Evolutionary conservation across 2,797 vertebrate genomes (phyloP).

Genomic region (Coregonus ussuriensis): DNA sequence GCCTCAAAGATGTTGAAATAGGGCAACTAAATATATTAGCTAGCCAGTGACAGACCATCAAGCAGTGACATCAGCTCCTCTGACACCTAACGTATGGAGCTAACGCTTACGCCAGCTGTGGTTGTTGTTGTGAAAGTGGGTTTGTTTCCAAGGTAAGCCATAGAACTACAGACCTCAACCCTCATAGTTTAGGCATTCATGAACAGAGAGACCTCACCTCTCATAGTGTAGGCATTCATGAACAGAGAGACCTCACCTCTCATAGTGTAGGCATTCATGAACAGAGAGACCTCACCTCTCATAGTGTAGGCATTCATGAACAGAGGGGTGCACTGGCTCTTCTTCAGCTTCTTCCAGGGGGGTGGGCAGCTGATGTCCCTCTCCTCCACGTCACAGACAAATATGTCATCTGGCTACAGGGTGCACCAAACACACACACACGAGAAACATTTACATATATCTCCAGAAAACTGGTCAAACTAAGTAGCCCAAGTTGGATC

Average conservation of each 20-base stretch:
- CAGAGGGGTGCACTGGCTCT: slow-evolving; percentile 95
- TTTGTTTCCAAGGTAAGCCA: no score
- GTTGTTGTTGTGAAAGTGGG: neutral
- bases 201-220: no score
- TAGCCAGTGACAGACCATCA: no score
- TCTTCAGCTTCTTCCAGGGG: slow-evolving; percentile 84
- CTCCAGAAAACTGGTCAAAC: neutral
- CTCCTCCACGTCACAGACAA: slow-evolving; percentile 90
- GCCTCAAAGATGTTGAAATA: neutral
- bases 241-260: neutral
- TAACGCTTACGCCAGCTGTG: no score
- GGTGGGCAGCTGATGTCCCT: slow-evolving; percentile 86
- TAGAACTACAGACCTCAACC: neutral
- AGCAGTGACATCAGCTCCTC: no score
- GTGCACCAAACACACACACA: slow-evolving; percentile 17
- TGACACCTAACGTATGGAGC: neutral
- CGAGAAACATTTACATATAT: neutral
- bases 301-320: slow-evolving; percentile 97
- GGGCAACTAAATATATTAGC: neutral
- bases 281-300: slow-evolving; percentile 83
- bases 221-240: no score
- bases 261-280: slow-evolving; percentile 33
- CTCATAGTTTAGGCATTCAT: no score
- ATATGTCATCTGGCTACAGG: slow-evolving; percentile 90
- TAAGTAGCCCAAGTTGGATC: neutral